Evolutionary conservation across 2,113 vertebrate genomes (phyloP), one percentile per base, ranked within the genome.

Genomic region (Paratilapia polleni): DNA sequence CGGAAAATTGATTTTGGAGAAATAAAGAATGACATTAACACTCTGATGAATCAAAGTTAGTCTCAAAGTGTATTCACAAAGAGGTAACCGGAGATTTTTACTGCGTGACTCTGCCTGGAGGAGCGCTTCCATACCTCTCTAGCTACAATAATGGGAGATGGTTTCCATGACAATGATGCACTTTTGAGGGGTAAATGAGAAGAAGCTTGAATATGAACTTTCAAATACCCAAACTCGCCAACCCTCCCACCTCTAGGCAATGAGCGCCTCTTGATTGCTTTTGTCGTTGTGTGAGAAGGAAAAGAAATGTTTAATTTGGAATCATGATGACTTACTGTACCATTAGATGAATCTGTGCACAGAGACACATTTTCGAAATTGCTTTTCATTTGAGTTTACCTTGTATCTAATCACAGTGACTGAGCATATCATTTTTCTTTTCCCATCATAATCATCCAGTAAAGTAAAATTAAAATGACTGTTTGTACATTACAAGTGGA

Each of bases 141-240:
- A 6, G 20, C 41, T 63, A 70, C 56, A 80, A 73, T 76, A 81
- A 66, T 77, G 36, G 80, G 78, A 88, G 87, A 88, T 76, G 85
- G 89, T 93, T 94, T 91, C 89, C 87, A 93, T 93, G 90, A 92
- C 89, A 91, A 90, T 89, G 66, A 88, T 87, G 70, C 56, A 52
- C 54, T 86, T 91, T 85, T 78, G 70, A 90, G 47, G 24, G 73
- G 82, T 83, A 85, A 86, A 86, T 88, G 60, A 74, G 59, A 84
- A 80, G 15, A 41, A 85, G 78, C 43, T 76, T 58, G 54, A 87
- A 84, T 77, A 82, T 73, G 43, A 89, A 86, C 59, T 62, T 79
- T 84, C 19, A 56, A 24, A 64, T 56, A 52, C 49, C 43, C 4
- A 38, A 28, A 34, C 15, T 17, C n/a, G 7, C 58, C 22, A 4